Evolutionary conservation across 2,888 invertebrate genomes (phyloP), one percentile per base, ranked within the genome.

Genomic region (Macropis europaea): DNA sequence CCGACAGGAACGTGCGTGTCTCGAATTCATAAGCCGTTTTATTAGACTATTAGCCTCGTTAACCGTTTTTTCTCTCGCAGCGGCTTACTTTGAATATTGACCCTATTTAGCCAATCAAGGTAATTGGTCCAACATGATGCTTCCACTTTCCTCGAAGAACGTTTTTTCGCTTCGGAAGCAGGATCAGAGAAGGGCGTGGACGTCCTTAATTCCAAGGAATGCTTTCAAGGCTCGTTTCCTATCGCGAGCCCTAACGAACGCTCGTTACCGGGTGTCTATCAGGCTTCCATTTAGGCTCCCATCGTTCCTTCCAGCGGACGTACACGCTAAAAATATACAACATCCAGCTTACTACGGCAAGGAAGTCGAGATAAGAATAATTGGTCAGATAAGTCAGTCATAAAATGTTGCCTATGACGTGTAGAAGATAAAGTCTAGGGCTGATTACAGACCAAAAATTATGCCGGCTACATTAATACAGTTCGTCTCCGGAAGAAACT

Each of bases 11-110:
- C 34, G 40, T 69, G 76, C 78, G 76, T 78, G 78, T 61, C 45
- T 69, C 28, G 45, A 69, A 67, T 57, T 73, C 79, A 73, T 79
- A 67, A 79, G 62, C 54, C 52, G 38, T 6, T 61, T 66, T 72
- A 72, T 78, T 61, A 40, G 66, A 48, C 66, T 59, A 75, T 71
- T 78, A 72, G 52, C 56, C 52, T 36, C 61, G 64, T 64, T 68
- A 56, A 34, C 6, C 24, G 32, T 57, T 63, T 69, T 57, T 28
- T 56, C 30, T 19, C 45, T 24, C 50, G 15, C 13, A 0, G 17
- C 34, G 7, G 17, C 30, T 22, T 5, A 54, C 50, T 73, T 59
- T 73, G 60, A 73, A 48, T 73, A 68, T 76, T 54, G 59, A 62
- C 54, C 61, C 57, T 42, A 70, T 45, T 67, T 47, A 76, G 42